A percentile compares a stretch with the other conserved stretches of the same genome.
Evolutionary conservation across 92 coral and sea anemone species (phyloP).

Genomic region (Zoanthus sociatus): DNA sequence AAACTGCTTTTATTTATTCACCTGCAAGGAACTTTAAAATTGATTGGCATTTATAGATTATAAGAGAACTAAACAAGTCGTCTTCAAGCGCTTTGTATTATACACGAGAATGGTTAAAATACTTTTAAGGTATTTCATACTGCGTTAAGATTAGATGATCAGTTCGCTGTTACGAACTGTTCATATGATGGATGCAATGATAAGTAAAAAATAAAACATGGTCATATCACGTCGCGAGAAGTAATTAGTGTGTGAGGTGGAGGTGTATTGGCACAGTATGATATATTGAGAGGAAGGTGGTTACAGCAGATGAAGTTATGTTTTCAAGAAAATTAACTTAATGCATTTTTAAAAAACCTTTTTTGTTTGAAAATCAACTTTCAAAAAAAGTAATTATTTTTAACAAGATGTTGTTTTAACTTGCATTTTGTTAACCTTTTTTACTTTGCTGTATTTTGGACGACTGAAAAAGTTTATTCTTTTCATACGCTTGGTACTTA

Average conservation of each 20-base stretch:
- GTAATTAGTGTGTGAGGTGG: neutral
- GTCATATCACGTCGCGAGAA: neutral
- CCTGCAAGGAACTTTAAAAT: slow-evolving; percentile 1
- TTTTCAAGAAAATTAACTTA: neutral
- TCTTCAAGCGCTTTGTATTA: neutral
- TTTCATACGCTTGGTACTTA: no score
- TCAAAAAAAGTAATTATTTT: no score
- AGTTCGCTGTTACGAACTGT: neutral
- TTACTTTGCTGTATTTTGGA: no score
- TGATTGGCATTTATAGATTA: neutral
- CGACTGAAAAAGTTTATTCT: no score
- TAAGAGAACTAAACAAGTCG: neutral
- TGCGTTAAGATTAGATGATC: neutral
- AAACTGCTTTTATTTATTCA: slow-evolving; percentile 9
- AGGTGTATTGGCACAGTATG: neutral
- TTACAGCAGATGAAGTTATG: neutral
- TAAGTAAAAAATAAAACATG: neutral
- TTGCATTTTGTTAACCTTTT: no score
- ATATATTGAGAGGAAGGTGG: neutral
- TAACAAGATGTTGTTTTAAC: no score
- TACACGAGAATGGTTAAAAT: neutral
- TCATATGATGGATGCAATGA: neutral
- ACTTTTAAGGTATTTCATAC: neutral
- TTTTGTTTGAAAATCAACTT: neutral
- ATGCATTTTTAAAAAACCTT: neutral